These are phyloP conservation scores for Cyrtonyx montezumae DNA, from an alignment of 2,113 vertebrate genomes.

Conservation along the genomic window DNA sequence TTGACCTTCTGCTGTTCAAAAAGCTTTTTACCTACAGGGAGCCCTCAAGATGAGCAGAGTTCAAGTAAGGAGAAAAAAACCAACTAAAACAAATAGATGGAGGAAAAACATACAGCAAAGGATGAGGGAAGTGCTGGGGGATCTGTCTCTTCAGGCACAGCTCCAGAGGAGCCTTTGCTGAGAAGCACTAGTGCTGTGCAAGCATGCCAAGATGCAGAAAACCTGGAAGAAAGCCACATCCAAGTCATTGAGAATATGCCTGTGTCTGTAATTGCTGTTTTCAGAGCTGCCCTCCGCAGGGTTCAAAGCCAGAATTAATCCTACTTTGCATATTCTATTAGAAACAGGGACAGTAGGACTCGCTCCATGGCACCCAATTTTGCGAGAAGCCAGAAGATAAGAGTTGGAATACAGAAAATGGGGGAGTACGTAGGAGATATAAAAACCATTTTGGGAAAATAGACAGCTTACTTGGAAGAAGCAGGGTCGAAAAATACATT, in stretches of 20 bases:
- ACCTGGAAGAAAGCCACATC: constrained; percentile 16
- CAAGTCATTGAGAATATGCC: not conserved
- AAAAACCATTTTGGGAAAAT: not conserved
- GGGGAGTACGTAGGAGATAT: not conserved
- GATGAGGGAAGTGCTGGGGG: fast-evolving
- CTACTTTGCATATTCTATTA: constrained; percentile 8
- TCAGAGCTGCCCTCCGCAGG: not conserved
- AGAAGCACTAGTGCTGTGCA: not conserved
- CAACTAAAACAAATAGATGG: not conserved
- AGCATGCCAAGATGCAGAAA: not conserved
- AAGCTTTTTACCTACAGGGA: not conserved
- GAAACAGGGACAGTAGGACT: not conserved
- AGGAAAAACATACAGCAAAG: not conserved
- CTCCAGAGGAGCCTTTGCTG: not conserved
- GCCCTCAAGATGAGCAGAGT: not conserved
- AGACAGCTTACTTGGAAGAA: not conserved
- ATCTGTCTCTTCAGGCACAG: not conserved
- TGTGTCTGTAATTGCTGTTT: constrained; percentile 30
- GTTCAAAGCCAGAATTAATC: constrained; percentile 29
- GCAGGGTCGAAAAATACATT: not conserved
- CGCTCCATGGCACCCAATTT: not conserved
- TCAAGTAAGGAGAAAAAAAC: not conserved
- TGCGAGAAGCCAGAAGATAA: not conserved
- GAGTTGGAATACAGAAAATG: not conserved
- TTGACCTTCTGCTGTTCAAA: not conserved